These are phyloP conservation scores for Conops quadrifasciatus DNA, from an alignment of 2,888 invertebrate genomes.

Conservation along the genomic window DNA sequence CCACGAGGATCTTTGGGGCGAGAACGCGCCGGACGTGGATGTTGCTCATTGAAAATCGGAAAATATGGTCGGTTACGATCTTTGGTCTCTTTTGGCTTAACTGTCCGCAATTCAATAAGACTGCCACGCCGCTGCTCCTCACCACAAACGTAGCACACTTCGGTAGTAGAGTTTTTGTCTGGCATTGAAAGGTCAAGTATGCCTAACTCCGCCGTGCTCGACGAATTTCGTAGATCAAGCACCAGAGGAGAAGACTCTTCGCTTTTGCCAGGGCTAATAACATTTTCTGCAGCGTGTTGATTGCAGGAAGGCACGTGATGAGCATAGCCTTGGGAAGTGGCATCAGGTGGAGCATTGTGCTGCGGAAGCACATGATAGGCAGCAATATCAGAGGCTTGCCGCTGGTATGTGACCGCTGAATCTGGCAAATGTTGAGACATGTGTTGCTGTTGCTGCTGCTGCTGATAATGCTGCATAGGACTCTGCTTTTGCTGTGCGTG, in stretches of 20 bases:
- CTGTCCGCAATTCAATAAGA: conserved; percentile 74
- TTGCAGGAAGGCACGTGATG: conserved; percentile 47
- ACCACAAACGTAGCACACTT: conserved; percentile 91
- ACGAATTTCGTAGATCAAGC: conserved; percentile 65
- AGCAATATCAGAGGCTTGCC: conserved; percentile 7
- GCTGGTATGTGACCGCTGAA: conserved; percentile 33
- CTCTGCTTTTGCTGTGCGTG: conserved; percentile 44
- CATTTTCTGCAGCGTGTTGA: conserved; percentile 45
- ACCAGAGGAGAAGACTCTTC: conserved; percentile 60
- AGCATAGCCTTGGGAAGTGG: conserved; percentile 20
- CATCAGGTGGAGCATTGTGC: conserved; percentile 5
- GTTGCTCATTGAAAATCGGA: conserved; percentile 78
- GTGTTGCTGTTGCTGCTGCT: conserved; percentile 33
- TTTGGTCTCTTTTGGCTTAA: conserved; percentile 67
- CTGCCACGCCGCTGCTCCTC: conserved; percentile 87
- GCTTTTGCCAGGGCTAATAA: conserved; percentile 43
- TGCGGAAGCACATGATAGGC: conserved; percentile 15
- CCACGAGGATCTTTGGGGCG: conserved; percentile 85
- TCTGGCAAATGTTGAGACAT: conserved; percentile 40
- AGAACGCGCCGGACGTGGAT: conserved; percentile 85
- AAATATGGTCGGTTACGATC: conserved; percentile 72
- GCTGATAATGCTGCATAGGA: conserved; percentile 48
- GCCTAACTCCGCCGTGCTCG: conserved; percentile 75
- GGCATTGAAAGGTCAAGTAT: conserved; percentile 91
- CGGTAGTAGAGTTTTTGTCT: conserved; percentile 88